phyloP scores from a whole-genome alignment of 2,113 vertebrate genomes.

The Sebastes schlegelii region DNA sequence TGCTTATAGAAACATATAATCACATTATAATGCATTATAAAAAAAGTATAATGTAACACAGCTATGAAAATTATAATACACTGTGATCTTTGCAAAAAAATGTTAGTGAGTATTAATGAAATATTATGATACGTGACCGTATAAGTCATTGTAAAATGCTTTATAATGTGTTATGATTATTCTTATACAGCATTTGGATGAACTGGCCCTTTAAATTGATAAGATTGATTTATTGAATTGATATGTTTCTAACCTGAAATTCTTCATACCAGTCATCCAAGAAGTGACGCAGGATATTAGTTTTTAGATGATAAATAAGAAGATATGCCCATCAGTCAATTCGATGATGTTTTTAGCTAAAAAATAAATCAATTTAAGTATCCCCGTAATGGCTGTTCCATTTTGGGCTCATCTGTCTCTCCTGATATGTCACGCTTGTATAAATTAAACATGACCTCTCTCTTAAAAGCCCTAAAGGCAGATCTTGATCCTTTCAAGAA shows the following conservation, averaged over 20 bases:
- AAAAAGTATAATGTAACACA: too few relatives aligned
- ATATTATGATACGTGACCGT: too few relatives aligned
- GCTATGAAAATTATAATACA: too few relatives aligned
- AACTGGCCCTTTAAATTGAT: neutral
- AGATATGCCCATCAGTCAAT: neutral
- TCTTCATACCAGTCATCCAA: neutral
- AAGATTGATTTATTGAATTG: neutral
- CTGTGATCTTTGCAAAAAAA: too few relatives aligned
- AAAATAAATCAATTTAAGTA: slow-evolving; percentile 34
- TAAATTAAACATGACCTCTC: slow-evolving; percentile 49
- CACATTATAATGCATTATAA: too few relatives aligned
- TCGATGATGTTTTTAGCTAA: slow-evolving; percentile 12
- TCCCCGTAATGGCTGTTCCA: slow-evolving; percentile 18
- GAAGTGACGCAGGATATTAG: neutral
- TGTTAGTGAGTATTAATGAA: too few relatives aligned
- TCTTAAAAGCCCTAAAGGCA: slow-evolving; percentile 23
- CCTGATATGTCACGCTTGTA: slow-evolving; percentile 41
- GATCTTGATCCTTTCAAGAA: slow-evolving; percentile 21
- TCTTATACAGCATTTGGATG: neutral
- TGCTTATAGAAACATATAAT: too few relatives aligned
- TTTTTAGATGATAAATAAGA: slow-evolving; percentile 11
- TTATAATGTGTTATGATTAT: too few relatives aligned
- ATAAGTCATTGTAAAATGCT: too few relatives aligned
- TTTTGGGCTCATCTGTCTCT: slow-evolving; percentile 38
- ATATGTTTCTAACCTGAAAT: neutral